Conservation (phyloP, 2,797 vertebrate genomes). For the Protosalanx chinensis region DNA sequence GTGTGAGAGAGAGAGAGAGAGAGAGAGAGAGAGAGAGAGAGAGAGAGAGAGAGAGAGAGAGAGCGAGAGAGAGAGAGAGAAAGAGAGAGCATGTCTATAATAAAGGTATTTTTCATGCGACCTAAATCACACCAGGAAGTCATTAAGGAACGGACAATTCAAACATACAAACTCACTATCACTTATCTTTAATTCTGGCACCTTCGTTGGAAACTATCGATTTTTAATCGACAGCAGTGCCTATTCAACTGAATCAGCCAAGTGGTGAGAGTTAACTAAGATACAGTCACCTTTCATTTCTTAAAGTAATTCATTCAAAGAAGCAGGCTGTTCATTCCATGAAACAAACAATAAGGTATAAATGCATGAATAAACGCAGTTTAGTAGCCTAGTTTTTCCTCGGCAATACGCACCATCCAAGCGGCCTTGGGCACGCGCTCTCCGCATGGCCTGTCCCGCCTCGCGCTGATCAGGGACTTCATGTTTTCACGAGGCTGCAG, state of each 20-base stretch:
- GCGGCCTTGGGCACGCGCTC: neutral
- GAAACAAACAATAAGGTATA: neutral
- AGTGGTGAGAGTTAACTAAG: too few relatives aligned
- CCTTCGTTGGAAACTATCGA: too few relatives aligned
- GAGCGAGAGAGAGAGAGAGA: neutral
- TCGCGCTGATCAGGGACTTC: slow-evolving; percentile 20
- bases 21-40: neutral
- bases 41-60: neutral
- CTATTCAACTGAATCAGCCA: too few relatives aligned
- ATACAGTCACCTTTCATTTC: too few relatives aligned
- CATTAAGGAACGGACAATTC: too few relatives aligned
- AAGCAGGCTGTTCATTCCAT: neutral
- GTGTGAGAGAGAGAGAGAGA: neutral
- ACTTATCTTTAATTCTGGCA: too few relatives aligned
- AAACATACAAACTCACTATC: too few relatives aligned
- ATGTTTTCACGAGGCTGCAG: slow-evolving; percentile 10
- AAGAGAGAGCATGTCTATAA: neutral
- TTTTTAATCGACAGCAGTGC: too few relatives aligned
- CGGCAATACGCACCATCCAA: slow-evolving; percentile 18
- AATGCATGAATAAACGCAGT: too few relatives aligned
- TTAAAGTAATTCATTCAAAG: neutral
- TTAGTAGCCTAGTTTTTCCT: neutral
- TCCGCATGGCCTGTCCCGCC: neutral
- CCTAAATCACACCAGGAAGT: too few relatives aligned
- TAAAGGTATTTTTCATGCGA: too few relatives aligned